Conservation (phyloP, 1,140 invertebrate genomes). For the Zophobas atratus region DNA sequence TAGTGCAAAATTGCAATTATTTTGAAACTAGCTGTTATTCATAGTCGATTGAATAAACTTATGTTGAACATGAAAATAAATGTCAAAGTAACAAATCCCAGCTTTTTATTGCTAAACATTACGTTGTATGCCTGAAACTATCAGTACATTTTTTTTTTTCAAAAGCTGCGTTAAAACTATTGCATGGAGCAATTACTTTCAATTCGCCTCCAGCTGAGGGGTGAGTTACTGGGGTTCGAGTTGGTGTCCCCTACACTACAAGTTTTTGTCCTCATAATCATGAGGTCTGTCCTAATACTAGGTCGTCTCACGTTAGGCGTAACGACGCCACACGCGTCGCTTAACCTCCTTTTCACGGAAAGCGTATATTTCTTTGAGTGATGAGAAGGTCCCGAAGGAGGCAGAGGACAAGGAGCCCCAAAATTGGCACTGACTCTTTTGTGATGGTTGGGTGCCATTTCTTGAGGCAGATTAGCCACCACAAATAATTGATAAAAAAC, state of each 20-base stretch:
- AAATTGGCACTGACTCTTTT: constrained; percentile 79
- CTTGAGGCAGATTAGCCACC: constrained; percentile 84
- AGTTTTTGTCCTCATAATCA: constrained; percentile 87
- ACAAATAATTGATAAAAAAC: constrained; percentile 87
- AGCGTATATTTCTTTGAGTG: constrained; percentile 81
- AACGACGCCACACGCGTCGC: constrained; percentile 88
- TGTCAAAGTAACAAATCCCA: too few relatives aligned
- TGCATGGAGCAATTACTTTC: constrained; percentile 52
- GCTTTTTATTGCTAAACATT: too few relatives aligned
- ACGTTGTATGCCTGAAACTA: too few relatives aligned
- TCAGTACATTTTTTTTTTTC: too few relatives aligned
- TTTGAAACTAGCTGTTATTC: too few relatives aligned
- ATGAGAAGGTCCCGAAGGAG: constrained; percentile 75
- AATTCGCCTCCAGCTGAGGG: constrained; percentile 53
- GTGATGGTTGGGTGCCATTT: constrained; percentile 92
- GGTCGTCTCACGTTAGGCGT: constrained; percentile 87
- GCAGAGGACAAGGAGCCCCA: constrained; percentile 79
- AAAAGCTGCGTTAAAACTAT: constrained; percentile 5
- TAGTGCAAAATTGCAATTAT: too few relatives aligned
- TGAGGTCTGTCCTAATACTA: constrained; percentile 87
- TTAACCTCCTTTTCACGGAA: constrained; percentile 84
- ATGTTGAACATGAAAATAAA: too few relatives aligned
- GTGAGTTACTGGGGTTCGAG: constrained; percentile 54
- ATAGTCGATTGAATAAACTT: too few relatives aligned
- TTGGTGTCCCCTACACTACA: constrained; percentile 75